Percentiles rank a stretch among this genome's conserved stretches.
Evolutionary conservation across 2,797 vertebrate genomes (phyloP).

Genomic region (Eupleurogrammus muticus): DNA sequence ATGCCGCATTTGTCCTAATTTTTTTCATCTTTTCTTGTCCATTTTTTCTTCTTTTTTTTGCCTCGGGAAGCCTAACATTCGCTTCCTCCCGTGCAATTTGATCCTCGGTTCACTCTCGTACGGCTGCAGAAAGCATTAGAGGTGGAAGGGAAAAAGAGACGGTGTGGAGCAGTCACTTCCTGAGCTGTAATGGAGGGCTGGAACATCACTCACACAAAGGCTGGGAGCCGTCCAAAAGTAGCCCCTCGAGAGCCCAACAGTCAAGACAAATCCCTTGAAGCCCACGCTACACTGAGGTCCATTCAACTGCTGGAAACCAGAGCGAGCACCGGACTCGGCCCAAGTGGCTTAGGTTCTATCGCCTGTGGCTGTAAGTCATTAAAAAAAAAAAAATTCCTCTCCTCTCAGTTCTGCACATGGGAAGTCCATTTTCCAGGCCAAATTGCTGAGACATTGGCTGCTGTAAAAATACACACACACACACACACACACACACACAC

Average conservation of each 20-base stretch:
- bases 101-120: slow-evolving; percentile 52
- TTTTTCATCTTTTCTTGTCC: slow-evolving; percentile 28
- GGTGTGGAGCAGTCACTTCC: slow-evolving; percentile 64
- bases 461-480: slow-evolving; percentile 33
- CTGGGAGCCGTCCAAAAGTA: slow-evolving; percentile 64
- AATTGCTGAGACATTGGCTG: slow-evolving; percentile 45
- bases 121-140: slow-evolving; percentile 80
- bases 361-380: slow-evolving; percentile 67
- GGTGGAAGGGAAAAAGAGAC: slow-evolving; percentile 39
- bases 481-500: too few species aligned
- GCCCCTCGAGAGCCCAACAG: slow-evolving; percentile 34
- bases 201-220: slow-evolving; percentile 68
- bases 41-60: slow-evolving; percentile 45
- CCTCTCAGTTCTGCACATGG: slow-evolving; percentile 61
- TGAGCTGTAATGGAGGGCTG: slow-evolving; percentile 61
- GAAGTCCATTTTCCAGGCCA: slow-evolving; percentile 66
- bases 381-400: slow-evolving; percentile 42
- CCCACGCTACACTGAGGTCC: slow-evolving; percentile 57
- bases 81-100: slow-evolving; percentile 59
- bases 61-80: slow-evolving; percentile 32
- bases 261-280: slow-evolving; percentile 68
- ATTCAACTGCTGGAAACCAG: slow-evolving; percentile 64
- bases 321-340: slow-evolving; percentile 55
- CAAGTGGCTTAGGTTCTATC: slow-evolving; percentile 69
- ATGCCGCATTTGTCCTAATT: slow-evolving; percentile 29